Evolutionary conservation across 1,140 invertebrate genomes (phyloP), one percentile per base, ranked within the genome.

Genomic region (Platorchestia sp.): DNA sequence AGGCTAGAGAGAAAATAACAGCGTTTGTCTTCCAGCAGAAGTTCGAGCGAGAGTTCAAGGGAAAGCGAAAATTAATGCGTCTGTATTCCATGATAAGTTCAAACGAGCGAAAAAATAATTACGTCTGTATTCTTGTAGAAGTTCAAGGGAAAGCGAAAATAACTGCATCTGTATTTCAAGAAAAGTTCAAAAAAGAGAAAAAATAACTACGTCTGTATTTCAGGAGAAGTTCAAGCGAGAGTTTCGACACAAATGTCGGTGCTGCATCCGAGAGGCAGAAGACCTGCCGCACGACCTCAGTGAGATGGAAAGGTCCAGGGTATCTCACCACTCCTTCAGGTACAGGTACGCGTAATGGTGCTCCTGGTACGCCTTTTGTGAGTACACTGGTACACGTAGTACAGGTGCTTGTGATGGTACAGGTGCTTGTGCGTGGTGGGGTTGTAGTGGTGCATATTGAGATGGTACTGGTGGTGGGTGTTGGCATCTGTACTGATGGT

Each of bases 201-300:
- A n/a, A n/a, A 36, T 22, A 75, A 75, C 27, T 22, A 75, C 14
- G 5, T 89, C 27, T 36, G 22, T 43, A 10, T 95, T 90, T 19
- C 95, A 95, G 95, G 95, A 95, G 41, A 95, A 95, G 42, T 95
- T 95, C 75, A 95, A 95, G 42, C 59, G 95, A 41, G 95, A 95
- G 42, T 95, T 95, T 42, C 95, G 95, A 0, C 59, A 87, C 45
- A 95, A 95, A 51, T 95, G 45, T 40, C 95, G 95, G 14, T 95
- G 95, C 47, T 95, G 95, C 59, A 75, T 95, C 75, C 91, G 45
- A 5, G 91, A 93, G 36, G 47, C 43, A 6, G 43, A 45, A 7
- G 91, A 93, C 10, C 91, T 47, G 10, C 91, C 91, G 91, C 91
- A 44, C 45, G 91, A 93, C 91, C 91, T 93, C 43, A 93, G 91